phyloP scores from a whole-genome alignment of 1,140 invertebrate species.

The Glossosoma conforme region DNA sequence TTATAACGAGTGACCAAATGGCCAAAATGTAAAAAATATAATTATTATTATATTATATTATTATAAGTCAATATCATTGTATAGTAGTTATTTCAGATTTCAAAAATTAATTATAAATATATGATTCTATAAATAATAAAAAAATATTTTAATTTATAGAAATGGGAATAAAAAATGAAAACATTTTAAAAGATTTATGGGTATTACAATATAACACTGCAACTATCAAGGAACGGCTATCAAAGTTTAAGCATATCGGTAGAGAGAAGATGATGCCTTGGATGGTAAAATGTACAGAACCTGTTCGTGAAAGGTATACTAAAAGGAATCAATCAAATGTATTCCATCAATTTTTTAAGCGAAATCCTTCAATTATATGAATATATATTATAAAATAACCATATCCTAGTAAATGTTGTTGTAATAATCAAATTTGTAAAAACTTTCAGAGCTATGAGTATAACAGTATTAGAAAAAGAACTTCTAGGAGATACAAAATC shows the following conservation, averaged over 20 bases:
- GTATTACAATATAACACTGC: constrained; percentile 44
- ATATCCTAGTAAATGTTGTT: background rate
- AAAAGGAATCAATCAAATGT: too few relatives aligned
- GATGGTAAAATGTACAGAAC: constrained; percentile 47
- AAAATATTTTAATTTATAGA: constrained; percentile 35
- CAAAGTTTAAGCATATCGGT: constrained; percentile 36
- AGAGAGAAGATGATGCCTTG: constrained; percentile 41
- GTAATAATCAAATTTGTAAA: constrained; percentile 6
- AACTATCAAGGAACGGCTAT: constrained; percentile 38
- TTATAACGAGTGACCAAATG: too few relatives aligned
- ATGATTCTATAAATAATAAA: constrained; percentile 7
- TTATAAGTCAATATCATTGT: too few relatives aligned
- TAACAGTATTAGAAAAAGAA: constrained; percentile 40
- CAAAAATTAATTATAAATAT: too few relatives aligned
- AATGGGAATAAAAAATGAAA: constrained; percentile 39
- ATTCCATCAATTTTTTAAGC: background rate
- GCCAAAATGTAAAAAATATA: too few relatives aligned
- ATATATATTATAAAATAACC: background rate
- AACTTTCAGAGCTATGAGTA: constrained; percentile 37
- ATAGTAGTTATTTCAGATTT: too few relatives aligned
- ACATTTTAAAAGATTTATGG: constrained; percentile 47
- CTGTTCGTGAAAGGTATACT: constrained; percentile 40
- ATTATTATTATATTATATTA: too few relatives aligned
- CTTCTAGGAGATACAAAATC: constrained; percentile 41
- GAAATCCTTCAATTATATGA: background rate